Conservation (phyloP, 1,140 invertebrate genomes). For the Drosophila watanabei region DNA sequence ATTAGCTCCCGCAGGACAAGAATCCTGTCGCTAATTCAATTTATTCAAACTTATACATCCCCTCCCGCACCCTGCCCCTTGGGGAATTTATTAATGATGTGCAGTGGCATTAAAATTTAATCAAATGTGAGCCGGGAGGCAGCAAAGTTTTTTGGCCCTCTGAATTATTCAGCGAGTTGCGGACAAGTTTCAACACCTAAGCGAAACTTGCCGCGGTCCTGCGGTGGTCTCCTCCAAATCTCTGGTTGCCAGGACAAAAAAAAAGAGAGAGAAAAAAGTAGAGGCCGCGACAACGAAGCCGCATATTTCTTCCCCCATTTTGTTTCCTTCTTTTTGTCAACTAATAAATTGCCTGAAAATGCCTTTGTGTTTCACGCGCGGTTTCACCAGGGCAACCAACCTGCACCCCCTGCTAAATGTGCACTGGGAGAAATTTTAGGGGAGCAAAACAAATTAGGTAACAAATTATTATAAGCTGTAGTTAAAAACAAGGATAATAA, state of each 20-base stretch:
- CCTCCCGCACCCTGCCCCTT: background rate
- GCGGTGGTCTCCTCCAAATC: conserved; percentile 8
- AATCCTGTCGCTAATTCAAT: conserved; percentile 67
- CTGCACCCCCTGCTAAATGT: conserved; percentile 13
- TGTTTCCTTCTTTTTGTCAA: conserved; percentile 53
- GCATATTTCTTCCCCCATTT: conserved; percentile 51
- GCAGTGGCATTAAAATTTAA: conserved; percentile 78
- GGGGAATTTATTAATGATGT: conserved; percentile 77
- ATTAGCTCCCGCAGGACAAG: conserved; percentile 44
- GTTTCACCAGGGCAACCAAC: conserved; percentile 75
- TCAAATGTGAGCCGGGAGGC: conserved; percentile 59
- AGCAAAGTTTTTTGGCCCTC: conserved; percentile 50
- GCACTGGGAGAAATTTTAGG: conserved; percentile 1
- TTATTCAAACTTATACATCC: conserved; percentile 53
- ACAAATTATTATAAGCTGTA: background rate
- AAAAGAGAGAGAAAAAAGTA: background rate
- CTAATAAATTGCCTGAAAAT: conserved; percentile 80
- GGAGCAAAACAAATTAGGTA: no score
- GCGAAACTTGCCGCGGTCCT: conserved; percentile 31
- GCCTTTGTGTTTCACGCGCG: conserved; percentile 80
- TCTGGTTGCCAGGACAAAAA: conserved; percentile 50
- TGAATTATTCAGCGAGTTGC: conserved; percentile 78
- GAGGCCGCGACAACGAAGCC: conserved; percentile 54
- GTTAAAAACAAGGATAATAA: background rate
- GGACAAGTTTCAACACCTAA: conserved; percentile 76